Percentiles rank a stretch among this genome's conserved stretches.
phyloP scores from a whole-genome alignment of 2,113 vertebrate genomes.

The Gobiocypris rarus region DNA sequence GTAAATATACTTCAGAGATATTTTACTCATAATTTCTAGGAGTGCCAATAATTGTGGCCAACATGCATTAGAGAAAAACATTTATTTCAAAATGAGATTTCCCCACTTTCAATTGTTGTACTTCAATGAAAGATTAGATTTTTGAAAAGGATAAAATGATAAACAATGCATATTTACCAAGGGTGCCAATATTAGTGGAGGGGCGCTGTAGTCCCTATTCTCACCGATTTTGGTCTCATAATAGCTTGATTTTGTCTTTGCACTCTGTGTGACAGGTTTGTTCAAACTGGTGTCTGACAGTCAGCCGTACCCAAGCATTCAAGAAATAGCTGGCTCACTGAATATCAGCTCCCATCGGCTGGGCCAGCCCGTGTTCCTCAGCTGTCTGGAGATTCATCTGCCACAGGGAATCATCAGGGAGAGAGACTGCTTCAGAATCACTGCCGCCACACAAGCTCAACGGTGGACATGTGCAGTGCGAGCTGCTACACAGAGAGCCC shows the following conservation, averaged over 20 bases:
- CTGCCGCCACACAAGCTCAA: constrained; percentile 69
- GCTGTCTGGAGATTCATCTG: constrained; percentile 67
- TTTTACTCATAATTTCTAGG: no score
- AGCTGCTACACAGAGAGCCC: constrained; percentile 65
- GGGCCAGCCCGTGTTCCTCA: constrained; percentile 77
- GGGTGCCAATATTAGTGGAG: no score
- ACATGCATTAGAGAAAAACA: no score
- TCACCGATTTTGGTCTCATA: background rate
- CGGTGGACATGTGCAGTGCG: constrained; percentile 72
- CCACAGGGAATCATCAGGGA: constrained; percentile 64
- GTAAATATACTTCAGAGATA: no score
- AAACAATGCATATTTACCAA: no score
- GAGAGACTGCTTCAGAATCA: constrained; percentile 70
- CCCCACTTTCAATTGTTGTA: no score
- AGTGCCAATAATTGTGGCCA: no score
- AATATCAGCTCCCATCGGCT: constrained; percentile 73
- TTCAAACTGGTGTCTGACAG: constrained; percentile 81
- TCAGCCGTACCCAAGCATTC: constrained; percentile 74
- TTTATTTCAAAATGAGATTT: no score
- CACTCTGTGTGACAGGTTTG: constrained; percentile 72
- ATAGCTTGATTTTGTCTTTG: background rate
- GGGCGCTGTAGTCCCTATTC: background rate
- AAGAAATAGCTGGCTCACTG: constrained; percentile 77
- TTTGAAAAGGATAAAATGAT: no score
- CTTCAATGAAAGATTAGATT: no score